Percentiles rank a stretch among this genome's conserved stretches.
These are phyloP conservation scores for Lithophane semibrunnea DNA, from an alignment of 2,888 invertebrate species.

Conservation along the genomic window DNA sequence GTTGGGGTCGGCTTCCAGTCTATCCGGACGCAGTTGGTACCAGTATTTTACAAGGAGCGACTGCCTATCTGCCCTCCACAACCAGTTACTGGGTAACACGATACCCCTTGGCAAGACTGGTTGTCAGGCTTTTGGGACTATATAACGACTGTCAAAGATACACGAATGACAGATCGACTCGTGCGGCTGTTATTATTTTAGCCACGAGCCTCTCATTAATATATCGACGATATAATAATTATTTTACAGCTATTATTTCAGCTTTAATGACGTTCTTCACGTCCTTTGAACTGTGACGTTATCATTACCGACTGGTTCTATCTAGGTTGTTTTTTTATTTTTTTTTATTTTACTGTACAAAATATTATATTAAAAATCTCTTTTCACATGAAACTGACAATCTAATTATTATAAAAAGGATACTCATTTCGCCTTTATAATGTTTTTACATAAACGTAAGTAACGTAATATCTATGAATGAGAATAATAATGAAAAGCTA, in stretches of 20 bases:
- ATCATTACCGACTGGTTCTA: conserved; percentile 17
- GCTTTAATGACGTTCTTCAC: conserved; percentile 27
- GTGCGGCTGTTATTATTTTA: not conserved
- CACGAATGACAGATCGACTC: not conserved
- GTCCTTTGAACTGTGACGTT: conserved; percentile 8
- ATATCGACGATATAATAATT: not conserved
- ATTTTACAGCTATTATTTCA: not conserved
- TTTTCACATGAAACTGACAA: not conserved
- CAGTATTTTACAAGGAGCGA: not conserved
- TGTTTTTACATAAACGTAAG: not conserved
- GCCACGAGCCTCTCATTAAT: not conserved
- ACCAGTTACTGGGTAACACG: not conserved
- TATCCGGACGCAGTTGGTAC: not conserved
- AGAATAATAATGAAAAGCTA: not conserved
- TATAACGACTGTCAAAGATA: not conserved
- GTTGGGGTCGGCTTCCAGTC: not conserved
- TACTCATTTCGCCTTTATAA: not conserved
- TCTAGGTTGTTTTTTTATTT: not conserved
- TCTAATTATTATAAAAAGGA: not conserved
- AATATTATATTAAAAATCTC: not conserved
- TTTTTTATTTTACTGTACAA: too few relatives aligned
- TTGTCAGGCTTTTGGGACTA: not conserved
- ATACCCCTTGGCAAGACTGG: not conserved
- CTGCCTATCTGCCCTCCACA: not conserved
- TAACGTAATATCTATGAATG: conserved; percentile 6